Evolutionary conservation across 2,113 vertebrate genomes (phyloP).

Genomic region (Sebastes schlegelii): DNA sequence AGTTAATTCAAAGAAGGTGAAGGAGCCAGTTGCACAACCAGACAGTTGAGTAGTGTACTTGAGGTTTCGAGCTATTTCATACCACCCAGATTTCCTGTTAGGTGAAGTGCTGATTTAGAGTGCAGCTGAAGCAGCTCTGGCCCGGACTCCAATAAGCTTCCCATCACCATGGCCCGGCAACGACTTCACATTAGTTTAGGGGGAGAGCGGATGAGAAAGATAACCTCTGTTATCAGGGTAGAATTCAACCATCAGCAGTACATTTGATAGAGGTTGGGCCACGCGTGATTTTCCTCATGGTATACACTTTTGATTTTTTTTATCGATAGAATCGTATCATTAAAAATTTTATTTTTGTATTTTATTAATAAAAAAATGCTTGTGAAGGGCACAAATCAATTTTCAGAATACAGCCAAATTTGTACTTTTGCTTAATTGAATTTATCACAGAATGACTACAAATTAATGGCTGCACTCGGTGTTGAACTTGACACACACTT

Average conservation of each 20-base stretch:
- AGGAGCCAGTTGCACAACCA: conserved; percentile 23
- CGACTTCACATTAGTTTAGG: conserved; percentile 67
- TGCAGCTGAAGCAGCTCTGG: conserved; percentile 41
- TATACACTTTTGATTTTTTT: neutral
- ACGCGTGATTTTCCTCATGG: neutral
- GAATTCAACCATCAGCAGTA: conserved; percentile 36
- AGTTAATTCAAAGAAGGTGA: conserved; percentile 62
- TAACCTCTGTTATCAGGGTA: conserved; percentile 42
- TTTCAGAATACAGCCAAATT: neutral
- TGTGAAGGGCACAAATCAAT: neutral
- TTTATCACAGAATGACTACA: neutral
- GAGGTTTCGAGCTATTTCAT: conserved; percentile 62
- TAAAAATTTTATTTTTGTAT: neutral
- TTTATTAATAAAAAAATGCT: neutral
- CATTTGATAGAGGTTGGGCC: conserved; percentile 13
- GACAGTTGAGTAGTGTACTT: conserved; percentile 48
- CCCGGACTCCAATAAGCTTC: conserved; percentile 63
- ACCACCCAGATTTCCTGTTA: conserved; percentile 68
- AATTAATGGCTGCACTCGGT: neutral
- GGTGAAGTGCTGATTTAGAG: conserved; percentile 71
- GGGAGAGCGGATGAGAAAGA: conserved; percentile 44
- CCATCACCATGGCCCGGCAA: conserved; percentile 54
- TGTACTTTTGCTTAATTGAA: neutral
- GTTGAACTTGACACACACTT: neutral
- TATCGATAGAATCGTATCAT: neutral